Evolutionary conservation across 2,797 vertebrate genomes (phyloP).

Genomic region (Pelochelys cantorii): DNA sequence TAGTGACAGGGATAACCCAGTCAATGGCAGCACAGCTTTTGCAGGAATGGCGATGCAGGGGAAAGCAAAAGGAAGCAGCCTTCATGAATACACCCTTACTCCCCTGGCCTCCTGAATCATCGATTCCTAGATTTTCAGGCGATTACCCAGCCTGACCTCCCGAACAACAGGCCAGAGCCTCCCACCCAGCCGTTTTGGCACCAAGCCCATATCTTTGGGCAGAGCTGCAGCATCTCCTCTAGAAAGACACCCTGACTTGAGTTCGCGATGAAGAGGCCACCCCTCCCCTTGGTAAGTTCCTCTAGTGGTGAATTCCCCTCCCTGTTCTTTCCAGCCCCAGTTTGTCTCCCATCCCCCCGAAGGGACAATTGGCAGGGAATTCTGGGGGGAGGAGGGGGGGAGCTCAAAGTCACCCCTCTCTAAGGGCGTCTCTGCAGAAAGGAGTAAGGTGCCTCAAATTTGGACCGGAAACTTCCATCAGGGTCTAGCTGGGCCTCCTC

Average conservation of each 20-base stretch:
- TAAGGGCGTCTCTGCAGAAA: background rate
- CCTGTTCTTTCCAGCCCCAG: background rate
- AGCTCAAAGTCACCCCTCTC: too few species aligned
- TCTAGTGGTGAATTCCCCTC: background rate
- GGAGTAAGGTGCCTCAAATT: background rate
- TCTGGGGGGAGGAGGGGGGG: too few species aligned
- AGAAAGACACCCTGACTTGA: background rate
- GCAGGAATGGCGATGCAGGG: background rate
- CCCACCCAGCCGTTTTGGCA: background rate
- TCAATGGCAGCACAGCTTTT: background rate
- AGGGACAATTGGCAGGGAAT: background rate
- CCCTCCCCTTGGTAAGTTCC: background rate
- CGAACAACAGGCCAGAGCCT: background rate
- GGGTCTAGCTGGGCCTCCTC: background rate
- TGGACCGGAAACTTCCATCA: background rate
- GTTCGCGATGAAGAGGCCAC: background rate
- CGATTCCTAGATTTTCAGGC: background rate
- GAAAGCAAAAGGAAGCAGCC: background rate
- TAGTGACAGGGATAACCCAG: background rate
- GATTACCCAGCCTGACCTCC: background rate
- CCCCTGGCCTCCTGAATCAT: background rate
- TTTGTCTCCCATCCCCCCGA: background rate
- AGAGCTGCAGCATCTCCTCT: background rate
- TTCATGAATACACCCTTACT: background rate
- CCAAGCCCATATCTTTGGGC: too few species aligned